Evolutionary conservation across 2,888 invertebrate genomes (phyloP).

Genomic region (Erebia aethiops): DNA sequence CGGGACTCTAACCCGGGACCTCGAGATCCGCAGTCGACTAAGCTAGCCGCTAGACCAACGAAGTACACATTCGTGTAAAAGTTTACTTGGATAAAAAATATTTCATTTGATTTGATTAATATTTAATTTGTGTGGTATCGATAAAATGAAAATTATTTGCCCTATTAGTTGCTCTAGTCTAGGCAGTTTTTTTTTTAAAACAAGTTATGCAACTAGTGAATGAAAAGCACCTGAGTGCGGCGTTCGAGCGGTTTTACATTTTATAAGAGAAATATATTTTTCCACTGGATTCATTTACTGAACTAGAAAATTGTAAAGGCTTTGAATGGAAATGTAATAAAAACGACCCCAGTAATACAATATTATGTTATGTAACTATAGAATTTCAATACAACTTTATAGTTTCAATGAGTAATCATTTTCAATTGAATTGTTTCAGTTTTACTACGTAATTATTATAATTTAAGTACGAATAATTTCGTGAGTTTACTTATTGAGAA

Average conservation of each 20-base stretch:
- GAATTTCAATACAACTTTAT: neutral
- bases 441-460: too few species aligned
- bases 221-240: slow-evolving; percentile 14
- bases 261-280: slow-evolving; percentile 22
- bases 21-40: too few species aligned
- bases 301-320: slow-evolving; percentile 20
- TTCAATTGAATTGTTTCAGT: neutral
- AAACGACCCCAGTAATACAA: neutral
- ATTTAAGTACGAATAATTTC: too few species aligned
- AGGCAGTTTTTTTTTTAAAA: slow-evolving; percentile 1
- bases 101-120: neutral
- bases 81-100: too few species aligned
- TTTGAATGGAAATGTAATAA: neutral
- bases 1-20: too few species aligned
- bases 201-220: slow-evolving; percentile 18
- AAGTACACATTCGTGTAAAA: too few species aligned
- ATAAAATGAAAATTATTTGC: slow-evolving; percentile 2
- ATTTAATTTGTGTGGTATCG: neutral
- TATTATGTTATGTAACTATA: neutral
- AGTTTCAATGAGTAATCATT: neutral
- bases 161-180: neutral
- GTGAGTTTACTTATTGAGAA: too few species aligned
- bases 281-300: neutral
- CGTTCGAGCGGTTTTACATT: slow-evolving; percentile 15
- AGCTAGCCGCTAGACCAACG: too few species aligned